phyloP scores from a whole-genome alignment of 2,113 vertebrate species.

The Phoenicopterus ruber region DNA sequence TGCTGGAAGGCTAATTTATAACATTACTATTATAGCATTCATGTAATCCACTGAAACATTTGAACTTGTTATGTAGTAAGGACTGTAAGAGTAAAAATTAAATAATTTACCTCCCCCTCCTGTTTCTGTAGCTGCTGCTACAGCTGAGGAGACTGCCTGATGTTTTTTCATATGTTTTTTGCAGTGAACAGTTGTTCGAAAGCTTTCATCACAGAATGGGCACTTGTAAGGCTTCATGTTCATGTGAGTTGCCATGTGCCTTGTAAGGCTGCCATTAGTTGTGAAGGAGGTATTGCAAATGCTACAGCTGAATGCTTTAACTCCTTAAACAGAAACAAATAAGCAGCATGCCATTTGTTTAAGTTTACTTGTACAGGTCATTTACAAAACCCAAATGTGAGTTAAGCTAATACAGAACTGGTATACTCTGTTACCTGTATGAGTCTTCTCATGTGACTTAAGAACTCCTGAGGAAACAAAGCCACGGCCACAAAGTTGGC shows the following conservation, averaged over 20 bases:
- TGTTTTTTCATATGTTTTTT: slow-evolving; percentile 94
- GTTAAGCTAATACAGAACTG: not conserved
- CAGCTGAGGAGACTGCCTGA: slow-evolving; percentile 71
- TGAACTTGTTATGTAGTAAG: not conserved
- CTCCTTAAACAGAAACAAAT: slow-evolving; percentile 74
- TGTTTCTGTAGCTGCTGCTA: slow-evolving; percentile 65
- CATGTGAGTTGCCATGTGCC: slow-evolving; percentile 92
- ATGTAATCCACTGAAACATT: not conserved
- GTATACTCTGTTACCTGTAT: slow-evolving; percentile 81
- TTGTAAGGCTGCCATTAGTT: slow-evolving; percentile 95
- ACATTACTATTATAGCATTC: not conserved
- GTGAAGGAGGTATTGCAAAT: slow-evolving; percentile 91
- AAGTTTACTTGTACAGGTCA: not conserved
- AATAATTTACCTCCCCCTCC: slow-evolving; percentile 78
- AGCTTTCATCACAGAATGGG: slow-evolving; percentile 89
- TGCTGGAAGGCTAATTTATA: not conserved
- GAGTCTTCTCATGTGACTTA: slow-evolving; percentile 96
- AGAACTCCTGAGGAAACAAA: slow-evolving; percentile 96
- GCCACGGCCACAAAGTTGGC: slow-evolving; percentile 88
- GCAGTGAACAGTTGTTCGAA: slow-evolving; percentile 89
- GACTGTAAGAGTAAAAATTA: slow-evolving; percentile 27
- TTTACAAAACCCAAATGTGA: not conserved
- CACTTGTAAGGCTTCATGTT: slow-evolving; percentile 92
- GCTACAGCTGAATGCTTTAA: slow-evolving; percentile 92
- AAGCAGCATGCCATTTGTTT: slow-evolving; percentile 23